A percentile compares a stretch with the other conserved stretches of the same genome.
These are phyloP conservation scores for Delphinus delphis DNA, from an alignment of 2,113 vertebrate species.

Conservation along the genomic window DNA sequence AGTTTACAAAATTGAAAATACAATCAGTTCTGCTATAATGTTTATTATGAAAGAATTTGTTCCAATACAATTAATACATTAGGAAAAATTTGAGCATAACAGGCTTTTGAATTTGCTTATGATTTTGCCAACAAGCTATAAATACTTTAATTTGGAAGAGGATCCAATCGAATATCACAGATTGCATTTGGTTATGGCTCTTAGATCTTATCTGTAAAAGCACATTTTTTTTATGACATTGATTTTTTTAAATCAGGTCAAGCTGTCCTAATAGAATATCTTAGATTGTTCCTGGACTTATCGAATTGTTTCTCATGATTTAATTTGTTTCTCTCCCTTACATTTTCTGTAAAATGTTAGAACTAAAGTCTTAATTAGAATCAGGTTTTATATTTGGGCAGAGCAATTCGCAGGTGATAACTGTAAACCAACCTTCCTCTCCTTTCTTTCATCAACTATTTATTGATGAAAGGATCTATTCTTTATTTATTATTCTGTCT, in stretches of 20 bases:
- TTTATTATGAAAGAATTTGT: background rate
- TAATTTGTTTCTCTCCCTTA: background rate
- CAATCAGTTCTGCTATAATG: background rate
- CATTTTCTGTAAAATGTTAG: background rate
- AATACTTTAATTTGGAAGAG: background rate
- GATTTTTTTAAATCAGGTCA: background rate
- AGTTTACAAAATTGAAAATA: background rate
- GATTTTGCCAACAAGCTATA: constrained; percentile 4
- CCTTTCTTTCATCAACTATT: background rate
- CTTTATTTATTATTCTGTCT: background rate
- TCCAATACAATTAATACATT: background rate
- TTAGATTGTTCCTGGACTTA: background rate
- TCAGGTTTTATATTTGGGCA: background rate
- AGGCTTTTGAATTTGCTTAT: background rate
- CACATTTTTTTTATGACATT: background rate
- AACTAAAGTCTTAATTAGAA: background rate
- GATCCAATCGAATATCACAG: background rate
- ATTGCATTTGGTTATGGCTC: background rate
- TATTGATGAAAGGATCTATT: too few relatives aligned
- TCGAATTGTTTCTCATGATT: background rate
- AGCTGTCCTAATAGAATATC: background rate
- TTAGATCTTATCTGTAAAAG: background rate
- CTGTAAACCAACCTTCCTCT: background rate
- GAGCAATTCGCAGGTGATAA: background rate
- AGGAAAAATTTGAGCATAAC: background rate